These are phyloP conservation scores for Harpalus rubripes DNA, from an alignment of 2,888 invertebrate species.

Conservation along the genomic window DNA sequence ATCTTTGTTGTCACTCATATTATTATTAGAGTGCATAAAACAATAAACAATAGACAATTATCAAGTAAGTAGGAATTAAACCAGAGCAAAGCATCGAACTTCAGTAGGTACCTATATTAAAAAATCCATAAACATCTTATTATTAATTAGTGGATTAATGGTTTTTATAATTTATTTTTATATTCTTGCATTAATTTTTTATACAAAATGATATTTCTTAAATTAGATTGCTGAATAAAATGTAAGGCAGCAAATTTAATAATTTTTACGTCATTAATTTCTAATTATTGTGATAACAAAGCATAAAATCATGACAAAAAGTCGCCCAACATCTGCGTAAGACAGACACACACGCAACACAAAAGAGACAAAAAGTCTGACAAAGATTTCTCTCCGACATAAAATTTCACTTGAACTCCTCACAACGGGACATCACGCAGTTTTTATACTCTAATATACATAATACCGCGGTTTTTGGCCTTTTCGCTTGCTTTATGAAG, in stretches of 20 bases:
- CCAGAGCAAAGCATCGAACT: too few relatives aligned
- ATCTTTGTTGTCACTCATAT: too few relatives aligned
- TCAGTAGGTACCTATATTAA: too few relatives aligned
- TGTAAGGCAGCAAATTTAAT: background rate
- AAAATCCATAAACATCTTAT: too few relatives aligned
- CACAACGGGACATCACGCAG: constrained; percentile 28
- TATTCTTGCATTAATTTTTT: too few relatives aligned
- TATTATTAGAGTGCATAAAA: too few relatives aligned
- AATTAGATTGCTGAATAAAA: too few relatives aligned
- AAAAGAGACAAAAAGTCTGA: constrained; percentile 39
- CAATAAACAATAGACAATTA: too few relatives aligned
- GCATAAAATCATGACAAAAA: background rate
- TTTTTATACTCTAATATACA: constrained; percentile 66
- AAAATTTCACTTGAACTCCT: constrained; percentile 64
- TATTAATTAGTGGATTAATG: too few relatives aligned
- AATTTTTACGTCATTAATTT: background rate
- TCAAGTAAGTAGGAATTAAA: too few relatives aligned
- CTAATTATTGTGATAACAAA: background rate
- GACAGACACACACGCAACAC: background rate
- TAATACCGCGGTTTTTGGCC: constrained; percentile 54
- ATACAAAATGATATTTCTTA: too few relatives aligned
- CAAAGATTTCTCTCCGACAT: constrained; percentile 57
- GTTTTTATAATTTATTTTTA: too few relatives aligned
- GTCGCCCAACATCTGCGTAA: background rate
- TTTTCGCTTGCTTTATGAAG: constrained; percentile 59